Evolutionary conservation across 1,140 invertebrate species (phyloP).

Genomic region (Diabrotica undecimpunctata): DNA sequence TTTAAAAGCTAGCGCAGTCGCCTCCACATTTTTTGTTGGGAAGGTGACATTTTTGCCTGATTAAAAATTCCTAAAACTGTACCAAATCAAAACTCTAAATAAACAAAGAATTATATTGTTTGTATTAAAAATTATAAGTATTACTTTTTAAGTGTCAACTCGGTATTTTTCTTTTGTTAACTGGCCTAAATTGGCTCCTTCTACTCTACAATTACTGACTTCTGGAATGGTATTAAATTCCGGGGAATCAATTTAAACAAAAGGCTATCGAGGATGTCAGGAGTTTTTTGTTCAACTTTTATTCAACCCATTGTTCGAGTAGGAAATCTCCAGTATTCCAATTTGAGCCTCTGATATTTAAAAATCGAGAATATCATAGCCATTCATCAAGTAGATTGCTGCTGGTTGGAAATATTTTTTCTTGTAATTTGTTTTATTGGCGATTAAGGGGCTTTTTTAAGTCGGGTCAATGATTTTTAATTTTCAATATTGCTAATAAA

Average conservation of each 20-base stretch:
- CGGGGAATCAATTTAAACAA: conserved; percentile 42
- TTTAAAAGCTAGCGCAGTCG: too few species aligned
- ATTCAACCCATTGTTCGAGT: conserved; percentile 21
- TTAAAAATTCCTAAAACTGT: too few species aligned
- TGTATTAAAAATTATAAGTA: too few species aligned
- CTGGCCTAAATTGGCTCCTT: neutral
- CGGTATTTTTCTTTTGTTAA: neutral
- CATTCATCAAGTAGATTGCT: conserved; percentile 12
- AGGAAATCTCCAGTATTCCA: conserved; percentile 3
- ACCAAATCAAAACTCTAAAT: too few species aligned
- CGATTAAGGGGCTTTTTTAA: neutral
- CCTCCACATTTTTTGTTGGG: too few species aligned
- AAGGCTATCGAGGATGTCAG: conserved; percentile 34
- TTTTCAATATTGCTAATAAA: neutral
- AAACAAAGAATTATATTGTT: too few species aligned
- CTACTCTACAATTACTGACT: conserved; percentile 39
- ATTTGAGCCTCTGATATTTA: conserved; percentile 12
- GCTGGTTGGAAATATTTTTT: neutral
- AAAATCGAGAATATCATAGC: conserved; percentile 16
- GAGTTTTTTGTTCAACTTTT: conserved; percentile 28
- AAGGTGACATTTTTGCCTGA: too few species aligned
- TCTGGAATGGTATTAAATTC: conserved; percentile 43
- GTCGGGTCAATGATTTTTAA: neutral
- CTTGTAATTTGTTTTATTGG: neutral
- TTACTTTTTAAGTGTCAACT: too few species aligned